Evolutionary conservation across 2,113 vertebrate genomes (phyloP).

Genomic region (Meleagris gallopavo): DNA sequence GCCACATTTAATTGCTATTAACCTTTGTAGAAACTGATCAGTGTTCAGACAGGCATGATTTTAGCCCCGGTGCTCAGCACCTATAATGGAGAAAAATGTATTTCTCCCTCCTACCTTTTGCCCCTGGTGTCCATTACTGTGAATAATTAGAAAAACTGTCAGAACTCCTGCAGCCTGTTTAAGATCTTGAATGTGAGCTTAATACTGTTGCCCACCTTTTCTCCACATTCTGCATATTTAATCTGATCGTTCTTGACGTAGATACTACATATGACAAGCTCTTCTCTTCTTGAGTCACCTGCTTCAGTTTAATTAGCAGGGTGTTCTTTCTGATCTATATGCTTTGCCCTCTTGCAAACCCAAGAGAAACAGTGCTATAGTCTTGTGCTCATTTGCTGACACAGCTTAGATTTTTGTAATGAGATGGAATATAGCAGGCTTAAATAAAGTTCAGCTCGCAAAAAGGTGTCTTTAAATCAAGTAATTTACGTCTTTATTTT

Average conservation of each 20-base stretch:
- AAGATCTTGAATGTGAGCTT: constrained; percentile 71
- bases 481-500: constrained; percentile 1
- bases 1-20: constrained; percentile 91
- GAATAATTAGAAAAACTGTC: constrained; percentile 88
- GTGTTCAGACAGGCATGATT: constrained; percentile 87
- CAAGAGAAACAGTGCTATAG: constrained; percentile 71
- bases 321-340: constrained; percentile 80
- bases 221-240: constrained; percentile 81
- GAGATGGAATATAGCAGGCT: constrained; percentile 60
- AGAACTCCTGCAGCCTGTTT: constrained; percentile 77
- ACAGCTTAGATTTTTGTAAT: constrained; percentile 77
- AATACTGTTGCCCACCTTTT: constrained; percentile 77
- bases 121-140: constrained; percentile 79
- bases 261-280: constrained; percentile 78
- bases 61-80: constrained; percentile 83
- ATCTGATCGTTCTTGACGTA: constrained; percentile 76
- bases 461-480: constrained; percentile 48
- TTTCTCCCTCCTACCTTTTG: constrained; percentile 81
- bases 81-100: constrained; percentile 83
- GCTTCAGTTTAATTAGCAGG: constrained; percentile 85
- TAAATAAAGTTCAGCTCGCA: constrained; percentile 55
- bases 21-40: constrained; percentile 88
- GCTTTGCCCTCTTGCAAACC: constrained; percentile 82
- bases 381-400: constrained; percentile 84
- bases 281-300: constrained; percentile 75